Evolutionary conservation across 2,113 vertebrate species (phyloP), one percentile per base, ranked within the genome.

Genomic region (Gallinago undulata): DNA sequence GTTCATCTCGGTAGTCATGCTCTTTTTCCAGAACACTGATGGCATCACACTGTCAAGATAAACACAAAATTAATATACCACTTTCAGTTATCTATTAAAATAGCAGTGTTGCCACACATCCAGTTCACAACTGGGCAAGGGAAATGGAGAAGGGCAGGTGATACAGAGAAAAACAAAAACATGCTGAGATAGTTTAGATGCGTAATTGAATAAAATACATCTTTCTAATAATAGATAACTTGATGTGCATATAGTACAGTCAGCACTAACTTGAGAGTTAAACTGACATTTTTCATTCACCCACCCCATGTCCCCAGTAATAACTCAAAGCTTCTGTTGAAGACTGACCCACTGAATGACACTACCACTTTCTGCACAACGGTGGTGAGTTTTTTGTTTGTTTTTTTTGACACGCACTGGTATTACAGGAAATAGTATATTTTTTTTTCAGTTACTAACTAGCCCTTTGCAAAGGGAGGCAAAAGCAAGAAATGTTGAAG

Each of bases 1-100:
- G 99, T 97, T 99, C 99, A 74, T 99, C 99, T 98, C 98, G 99
- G 98, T 99, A 99, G 98, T 99, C 99, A 33, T 99, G 99, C 87
- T 99, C 99, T 97, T 99, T 99, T 98, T 99, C 99, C 98, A 99
- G 95, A 55, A 99, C 97, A 92, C 99, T 98, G 98, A 99, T 99
- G 86, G 99, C 99, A 97, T 99, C 99, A 96, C 99, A 99, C 99
- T 99, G 98, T 94, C 88, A 91, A 97, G 80, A 86, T 57, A 95
- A 94, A 86, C 75, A 87, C 45, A 84, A 22, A 73, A 92, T 97
- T 63, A 96, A 89, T 73, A 90, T 1, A 68, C 51, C 16, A 39
- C 31, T 55, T 92, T 10, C 45, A 90, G 31, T 31, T 77, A 60
- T 7, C 53, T 84, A n/a, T 45, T 77, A 69, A 62, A 92, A 75